phyloP scores from a whole-genome alignment of 92 coral and sea anemone species.

The Phymanthus crucifer region DNA sequence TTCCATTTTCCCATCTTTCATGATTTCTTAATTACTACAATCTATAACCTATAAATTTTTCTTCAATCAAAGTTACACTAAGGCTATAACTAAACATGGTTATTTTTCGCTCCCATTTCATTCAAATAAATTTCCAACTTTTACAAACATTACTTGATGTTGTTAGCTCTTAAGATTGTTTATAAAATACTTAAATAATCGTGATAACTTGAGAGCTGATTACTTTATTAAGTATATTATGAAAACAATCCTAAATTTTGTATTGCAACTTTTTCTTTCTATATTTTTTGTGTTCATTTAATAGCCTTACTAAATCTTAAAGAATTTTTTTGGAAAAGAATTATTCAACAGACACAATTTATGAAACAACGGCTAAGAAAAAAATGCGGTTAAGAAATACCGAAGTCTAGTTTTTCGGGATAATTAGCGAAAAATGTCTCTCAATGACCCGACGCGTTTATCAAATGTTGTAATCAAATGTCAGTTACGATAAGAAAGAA shows the following conservation, averaged over 20 bases:
- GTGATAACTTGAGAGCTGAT: neutral
- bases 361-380: neutral
- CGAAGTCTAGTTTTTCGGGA: neutral
- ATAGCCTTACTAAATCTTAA: too few relatives aligned
- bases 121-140: too few relatives aligned
- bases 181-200: neutral
- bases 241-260: neutral
- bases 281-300: too few relatives aligned
- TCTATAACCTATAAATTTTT: too few relatives aligned
- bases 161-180: neutral
- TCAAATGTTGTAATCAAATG: constrained; percentile 20
- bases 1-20: too few relatives aligned
- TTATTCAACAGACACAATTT: too few relatives aligned
- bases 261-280: neutral
- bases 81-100: too few relatives aligned
- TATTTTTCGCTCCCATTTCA: too few relatives aligned
- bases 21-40: too few relatives aligned
- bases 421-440: neutral
- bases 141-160: too few relatives aligned
- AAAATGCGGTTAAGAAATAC: neutral
- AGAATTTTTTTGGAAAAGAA: too few relatives aligned
- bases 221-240: neutral
- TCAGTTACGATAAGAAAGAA: neutral
- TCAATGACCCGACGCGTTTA: neutral
- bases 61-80: too few relatives aligned